Conservation (phyloP, 1,140 invertebrate species). For the Trachelipus rathkii region DNA sequence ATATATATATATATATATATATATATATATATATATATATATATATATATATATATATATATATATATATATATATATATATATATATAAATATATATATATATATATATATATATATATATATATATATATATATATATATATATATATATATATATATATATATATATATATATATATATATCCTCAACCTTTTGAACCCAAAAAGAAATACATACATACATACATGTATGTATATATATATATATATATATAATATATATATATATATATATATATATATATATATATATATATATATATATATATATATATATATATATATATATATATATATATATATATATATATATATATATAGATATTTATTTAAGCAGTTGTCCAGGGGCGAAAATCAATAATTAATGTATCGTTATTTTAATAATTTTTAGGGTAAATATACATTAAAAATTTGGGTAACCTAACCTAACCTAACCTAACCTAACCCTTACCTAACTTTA, state of each 20-base stretch:
- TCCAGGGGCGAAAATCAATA: too few relatives aligned
- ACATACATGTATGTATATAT: too few relatives aligned
- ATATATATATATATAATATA: background rate
- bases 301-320: constrained; percentile 3
- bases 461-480: too few relatives aligned
- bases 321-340: constrained; percentile 3
- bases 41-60: background rate
- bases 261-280: constrained; percentile 2
- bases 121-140: background rate
- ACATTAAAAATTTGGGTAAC: too few relatives aligned
- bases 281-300: constrained; percentile 3
- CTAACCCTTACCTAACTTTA: too few relatives aligned
- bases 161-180: constrained; percentile 3
- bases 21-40: constrained; percentile 6
- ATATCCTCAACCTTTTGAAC: background rate
- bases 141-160: constrained; percentile 6
- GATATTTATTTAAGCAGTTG: background rate
- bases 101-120: background rate
- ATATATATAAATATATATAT: background rate
- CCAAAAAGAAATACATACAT: too few relatives aligned
- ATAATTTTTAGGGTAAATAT: too few relatives aligned
- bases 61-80: background rate
- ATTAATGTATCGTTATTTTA: too few relatives aligned
- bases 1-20: constrained; percentile 13
- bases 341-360: constrained; percentile 3